Conservation (phyloP, 2,113 vertebrate genomes). For the Sceloporus undulatus region DNA sequence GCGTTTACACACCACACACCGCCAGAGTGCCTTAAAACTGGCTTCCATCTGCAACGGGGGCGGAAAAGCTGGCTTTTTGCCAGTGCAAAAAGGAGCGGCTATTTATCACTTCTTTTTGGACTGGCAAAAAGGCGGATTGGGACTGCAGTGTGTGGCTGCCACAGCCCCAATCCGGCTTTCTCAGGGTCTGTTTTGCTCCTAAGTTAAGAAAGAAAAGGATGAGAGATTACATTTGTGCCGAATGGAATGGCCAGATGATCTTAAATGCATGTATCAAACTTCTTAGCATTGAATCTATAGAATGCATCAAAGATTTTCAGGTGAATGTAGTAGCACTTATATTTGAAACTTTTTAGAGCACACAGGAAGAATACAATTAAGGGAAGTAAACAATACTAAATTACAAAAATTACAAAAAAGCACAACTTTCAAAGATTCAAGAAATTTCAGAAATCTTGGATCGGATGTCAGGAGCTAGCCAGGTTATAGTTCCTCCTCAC, state of each 20-base stretch:
- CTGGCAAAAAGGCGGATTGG: no score
- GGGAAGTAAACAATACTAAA: not conserved
- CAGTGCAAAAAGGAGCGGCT: no score
- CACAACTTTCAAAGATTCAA: not conserved
- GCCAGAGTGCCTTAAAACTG: no score
- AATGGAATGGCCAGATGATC: constrained; percentile 1
- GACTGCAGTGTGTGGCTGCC: no score
- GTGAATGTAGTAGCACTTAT: not conserved
- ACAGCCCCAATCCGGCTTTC: no score
- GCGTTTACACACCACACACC: no score
- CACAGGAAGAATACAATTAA: not conserved
- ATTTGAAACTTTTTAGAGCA: not conserved
- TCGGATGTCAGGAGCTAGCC: not conserved
- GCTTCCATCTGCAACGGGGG: no score
- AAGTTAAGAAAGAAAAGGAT: not conserved
- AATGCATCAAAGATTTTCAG: not conserved
- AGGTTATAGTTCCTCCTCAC: not conserved
- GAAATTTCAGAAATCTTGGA: not conserved
- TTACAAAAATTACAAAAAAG: not conserved
- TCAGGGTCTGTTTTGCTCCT: no score
- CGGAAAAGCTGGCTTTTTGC: no score
- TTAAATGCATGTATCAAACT: not conserved
- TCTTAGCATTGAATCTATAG: not conserved
- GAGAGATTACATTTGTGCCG: not conserved
- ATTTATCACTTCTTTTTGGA: no score